Evolutionary conservation across 2,888 invertebrate species (phyloP), one percentile per base, ranked within the genome.

Genomic region (Coecobrya sp.): DNA sequence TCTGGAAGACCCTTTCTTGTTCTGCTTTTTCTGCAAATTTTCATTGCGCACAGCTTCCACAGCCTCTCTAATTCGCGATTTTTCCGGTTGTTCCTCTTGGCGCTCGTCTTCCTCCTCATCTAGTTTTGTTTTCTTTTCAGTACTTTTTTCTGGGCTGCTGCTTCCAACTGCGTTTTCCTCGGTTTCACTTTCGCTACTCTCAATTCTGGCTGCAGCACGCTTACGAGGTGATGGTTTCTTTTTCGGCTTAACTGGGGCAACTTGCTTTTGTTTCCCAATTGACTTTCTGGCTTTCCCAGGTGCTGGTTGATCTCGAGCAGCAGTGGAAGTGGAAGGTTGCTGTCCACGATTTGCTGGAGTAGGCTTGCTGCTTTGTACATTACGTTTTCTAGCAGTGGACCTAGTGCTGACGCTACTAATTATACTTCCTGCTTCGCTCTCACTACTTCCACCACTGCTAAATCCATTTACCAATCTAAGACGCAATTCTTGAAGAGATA

Each of bases 261-360:
- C 8, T 19, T 2, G 2, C 13, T 59, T 59, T 2, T n/a, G 7
- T 68, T 68, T 68, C 30, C 27, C 59, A 4, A 19, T 62, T 8
- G 59, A 62, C 22, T 62, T 62, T 62, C 19, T 62, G 8, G 59
- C n/a, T n/a, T n/a, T n/a, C n/a, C n/a, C n/a, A n/a, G n/a, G n/a
- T n/a, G n/a, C n/a, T n/a, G n/a, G n/a, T n/a, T n/a, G n/a, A n/a
- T n/a, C n/a, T n/a, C n/a, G n/a, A n/a, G n/a, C n/a, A n/a, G n/a
- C n/a, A n/a, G n/a, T n/a, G n/a, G n/a, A n/a, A n/a, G n/a, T n/a
- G n/a, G n/a, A n/a, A n/a, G n/a, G n/a, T n/a, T n/a, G n/a, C n/a
- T n/a, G 13, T 7, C 2, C 36, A 36, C 3, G 3, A 36, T 36
- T 36, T 36, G 36, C 36, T 36, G 36, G 36, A 4, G 2, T 36